phyloP scores from a whole-genome alignment of 2,888 invertebrate species.

The Ypsolopha scabrella region DNA sequence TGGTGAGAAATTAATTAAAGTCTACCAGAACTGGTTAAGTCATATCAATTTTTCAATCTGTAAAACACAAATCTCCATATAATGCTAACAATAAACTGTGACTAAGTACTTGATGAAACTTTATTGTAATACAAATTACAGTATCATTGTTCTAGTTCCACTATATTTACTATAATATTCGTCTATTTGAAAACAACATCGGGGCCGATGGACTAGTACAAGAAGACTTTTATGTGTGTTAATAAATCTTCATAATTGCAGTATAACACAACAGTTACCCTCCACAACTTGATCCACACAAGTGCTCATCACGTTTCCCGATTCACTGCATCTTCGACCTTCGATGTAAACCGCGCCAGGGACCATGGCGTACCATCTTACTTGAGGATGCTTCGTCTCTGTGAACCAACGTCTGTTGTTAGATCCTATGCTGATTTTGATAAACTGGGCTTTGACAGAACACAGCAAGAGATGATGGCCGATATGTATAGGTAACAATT shows the following conservation, averaged over 20 bases:
- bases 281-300: constrained; percentile 73
- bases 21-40: background rate
- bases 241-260: constrained; percentile 21
- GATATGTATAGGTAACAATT: constrained; percentile 73
- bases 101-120: too few relatives aligned
- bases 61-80: background rate
- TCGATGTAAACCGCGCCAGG: constrained; percentile 69
- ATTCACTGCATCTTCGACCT: constrained; percentile 58
- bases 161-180: too few relatives aligned
- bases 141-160: too few relatives aligned
- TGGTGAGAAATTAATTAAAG: constrained; percentile 54
- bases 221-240: too few relatives aligned
- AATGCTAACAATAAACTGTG: too few relatives aligned
- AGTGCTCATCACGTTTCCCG: constrained; percentile 74
- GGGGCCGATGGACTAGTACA: too few relatives aligned
- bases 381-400: constrained; percentile 75
- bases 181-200: too few relatives aligned
- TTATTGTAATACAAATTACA: too few relatives aligned
- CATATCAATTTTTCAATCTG: background rate
- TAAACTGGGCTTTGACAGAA: constrained; percentile 64
- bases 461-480: constrained; percentile 73
- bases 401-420: constrained; percentile 63
- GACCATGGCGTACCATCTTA: constrained; percentile 88
- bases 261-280: constrained; percentile 70
- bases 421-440: constrained; percentile 71